These are phyloP conservation scores for Chymomyza costata DNA, from an alignment of 1,140 invertebrate genomes.

Conservation along the genomic window DNA sequence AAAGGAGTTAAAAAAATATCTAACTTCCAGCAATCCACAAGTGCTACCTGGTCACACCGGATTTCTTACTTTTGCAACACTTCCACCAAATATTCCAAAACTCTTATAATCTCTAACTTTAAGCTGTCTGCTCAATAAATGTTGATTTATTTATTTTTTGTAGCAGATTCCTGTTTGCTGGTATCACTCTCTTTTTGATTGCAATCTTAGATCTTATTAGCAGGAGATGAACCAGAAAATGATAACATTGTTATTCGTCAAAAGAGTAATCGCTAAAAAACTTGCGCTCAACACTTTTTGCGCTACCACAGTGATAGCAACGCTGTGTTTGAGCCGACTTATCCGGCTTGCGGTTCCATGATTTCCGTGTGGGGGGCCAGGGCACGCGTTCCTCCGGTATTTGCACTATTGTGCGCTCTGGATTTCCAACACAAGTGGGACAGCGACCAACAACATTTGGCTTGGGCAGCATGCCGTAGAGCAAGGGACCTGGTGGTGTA, in stretches of 20 bases:
- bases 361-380: conserved; percentile 74
- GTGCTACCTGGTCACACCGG: conserved; percentile 93
- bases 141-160: conserved; percentile 16
- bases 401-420: conserved; percentile 55
- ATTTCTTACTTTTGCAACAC: conserved; percentile 93
- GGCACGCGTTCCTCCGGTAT: conserved; percentile 76
- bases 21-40: conserved; percentile 82
- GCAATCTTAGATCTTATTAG: too few species aligned
- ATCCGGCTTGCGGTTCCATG: conserved; percentile 50
- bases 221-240: too few species aligned
- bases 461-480: conserved; percentile 49
- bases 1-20: conserved; percentile 78
- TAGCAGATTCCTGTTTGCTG: not conserved
- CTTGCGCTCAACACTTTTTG: conserved; percentile 40
- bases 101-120: too few species aligned
- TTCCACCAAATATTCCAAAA: conserved; percentile 79
- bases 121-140: conserved; percentile 40
- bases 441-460: conserved; percentile 46
- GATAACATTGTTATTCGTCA: conserved; percentile 47
- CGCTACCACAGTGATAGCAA: conserved; percentile 53
- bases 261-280: conserved; percentile 36
- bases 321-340: conserved; percentile 27
- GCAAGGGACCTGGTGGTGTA: conserved; percentile 39
- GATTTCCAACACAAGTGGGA: conserved; percentile 65
- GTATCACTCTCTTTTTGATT: too few species aligned